Evolutionary conservation across 1,140 invertebrate genomes (phyloP).

Genomic region (Drosophila busckii): DNA sequence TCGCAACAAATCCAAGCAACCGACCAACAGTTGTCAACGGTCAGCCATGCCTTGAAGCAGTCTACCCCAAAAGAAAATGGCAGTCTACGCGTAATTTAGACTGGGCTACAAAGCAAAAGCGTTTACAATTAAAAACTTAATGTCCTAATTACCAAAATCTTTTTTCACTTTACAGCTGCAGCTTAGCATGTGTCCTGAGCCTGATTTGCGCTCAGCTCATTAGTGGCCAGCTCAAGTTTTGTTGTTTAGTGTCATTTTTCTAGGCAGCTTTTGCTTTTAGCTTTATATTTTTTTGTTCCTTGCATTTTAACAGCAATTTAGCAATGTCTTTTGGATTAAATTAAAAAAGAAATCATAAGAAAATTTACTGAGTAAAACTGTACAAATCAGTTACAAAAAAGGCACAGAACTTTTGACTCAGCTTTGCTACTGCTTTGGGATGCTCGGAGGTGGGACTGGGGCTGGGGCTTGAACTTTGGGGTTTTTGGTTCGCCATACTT

Average conservation of each 20-base stretch:
- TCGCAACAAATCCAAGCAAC: slow-evolving; percentile 16
- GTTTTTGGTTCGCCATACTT: slow-evolving; percentile 36
- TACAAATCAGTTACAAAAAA: slow-evolving; percentile 73
- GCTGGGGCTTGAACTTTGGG: slow-evolving; percentile 1
- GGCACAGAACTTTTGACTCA: slow-evolving; percentile 54
- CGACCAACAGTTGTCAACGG: slow-evolving; percentile 64
- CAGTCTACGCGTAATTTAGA: slow-evolving; percentile 46
- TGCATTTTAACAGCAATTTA: slow-evolving; percentile 68
- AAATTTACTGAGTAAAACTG: slow-evolving; percentile 47
- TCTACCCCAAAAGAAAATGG: slow-evolving; percentile 27
- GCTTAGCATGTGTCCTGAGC: too few species aligned
- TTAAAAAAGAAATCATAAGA: slow-evolving; percentile 71
- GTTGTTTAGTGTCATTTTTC: slow-evolving; percentile 23
- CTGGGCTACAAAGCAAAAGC: slow-evolving; percentile 21
- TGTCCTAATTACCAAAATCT: neutral
- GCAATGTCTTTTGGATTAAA: slow-evolving; percentile 70
- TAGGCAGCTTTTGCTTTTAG: slow-evolving; percentile 4
- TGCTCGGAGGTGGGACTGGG: slow-evolving; percentile 8
- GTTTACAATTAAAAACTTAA: neutral
- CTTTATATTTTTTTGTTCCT: slow-evolving; percentile 1
- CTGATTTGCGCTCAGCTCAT: too few species aligned
- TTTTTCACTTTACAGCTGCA: neutral
- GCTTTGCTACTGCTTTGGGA: slow-evolving; percentile 37
- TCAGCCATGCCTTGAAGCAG: slow-evolving; percentile 19
- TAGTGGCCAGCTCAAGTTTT: neutral